Percentiles rank a stretch among this genome's conserved stretches.
These are phyloP conservation scores for Drosophila tani DNA, from an alignment of 1,140 invertebrate species.

Conservation along the genomic window DNA sequence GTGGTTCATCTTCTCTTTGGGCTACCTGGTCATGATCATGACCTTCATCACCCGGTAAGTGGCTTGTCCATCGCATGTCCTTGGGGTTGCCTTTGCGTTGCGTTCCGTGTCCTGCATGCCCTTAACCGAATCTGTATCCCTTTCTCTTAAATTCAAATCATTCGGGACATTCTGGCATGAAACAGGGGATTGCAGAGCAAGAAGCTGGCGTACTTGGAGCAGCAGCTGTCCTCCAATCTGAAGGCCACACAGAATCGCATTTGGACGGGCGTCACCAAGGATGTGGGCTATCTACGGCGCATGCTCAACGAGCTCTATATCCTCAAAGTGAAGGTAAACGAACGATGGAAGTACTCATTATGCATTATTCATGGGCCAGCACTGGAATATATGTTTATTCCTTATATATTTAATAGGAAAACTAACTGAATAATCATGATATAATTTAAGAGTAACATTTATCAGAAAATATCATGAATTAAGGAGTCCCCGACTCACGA, in stretches of 20 bases:
- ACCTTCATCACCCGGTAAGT: conserved; percentile 90
- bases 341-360: background rate
- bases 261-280: conserved; percentile 91
- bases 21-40: conserved; percentile 96
- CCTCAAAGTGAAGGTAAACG: conserved; percentile 90
- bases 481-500: too few species aligned
- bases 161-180: conserved; percentile 10
- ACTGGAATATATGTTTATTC: conserved; percentile 6
- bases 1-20: conserved; percentile 96
- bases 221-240: conserved; percentile 90
- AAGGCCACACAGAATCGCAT: conserved; percentile 92
- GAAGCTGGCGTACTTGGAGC: conserved; percentile 90
- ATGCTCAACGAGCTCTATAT: conserved; percentile 92
- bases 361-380: conserved; percentile 26
- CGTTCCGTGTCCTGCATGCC: conserved; percentile 57
- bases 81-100: conserved; percentile 17
- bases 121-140: conserved; percentile 26
- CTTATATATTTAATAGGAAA: background rate
- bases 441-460: background rate
- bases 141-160: conserved; percentile 14
- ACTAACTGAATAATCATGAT: background rate
- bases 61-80: conserved; percentile 41
- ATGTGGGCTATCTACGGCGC: conserved; percentile 90
- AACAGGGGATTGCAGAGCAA: conserved; percentile 87
- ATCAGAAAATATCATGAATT: background rate